Evolutionary conservation across 2,797 vertebrate species (phyloP), one percentile per base, ranked within the genome.

Genomic region (Eurystomus glaucurus): DNA sequence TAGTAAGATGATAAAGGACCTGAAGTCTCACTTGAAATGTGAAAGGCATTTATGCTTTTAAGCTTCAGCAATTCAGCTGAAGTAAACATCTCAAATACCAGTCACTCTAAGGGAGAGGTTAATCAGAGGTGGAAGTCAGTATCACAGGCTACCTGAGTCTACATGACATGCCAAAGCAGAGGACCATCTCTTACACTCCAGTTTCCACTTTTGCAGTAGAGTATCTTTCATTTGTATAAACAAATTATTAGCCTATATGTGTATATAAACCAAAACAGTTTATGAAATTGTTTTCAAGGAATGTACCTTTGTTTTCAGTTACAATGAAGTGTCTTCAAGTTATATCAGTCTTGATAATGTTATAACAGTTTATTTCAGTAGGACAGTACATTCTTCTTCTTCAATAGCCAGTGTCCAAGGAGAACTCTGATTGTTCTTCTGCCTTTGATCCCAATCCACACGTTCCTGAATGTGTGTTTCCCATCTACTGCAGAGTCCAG

Each of bases 221-320:
- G 33, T 54, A 48, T 58, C 75, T 84, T 93, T 79, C 25, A 13
- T 86, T 89, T 76, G 15, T 21, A 22, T 35, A 58, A 94, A 50
- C 6, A 70, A 81, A 31, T 78, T 45, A 28, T 86, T 90, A 91
- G 39, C 29, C 52, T 66, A 4, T 45, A 25, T 31, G 21, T 8
- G 20, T 17, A 39, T 6, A 37, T 85, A 90, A 85, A 58, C 31
- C 22, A 26, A 46, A 90, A 66, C 7, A 71, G 25, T 52, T 90
- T 82, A 82, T 52, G n/a, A 86, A 87, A 81, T 86, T 84, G 46
- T 76, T 95, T 93, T 70, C 41, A 86, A 31, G 31, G 5, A 31
- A 28, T 23, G 5, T 70, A 41, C 41, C 18, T 90, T 79, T 78
- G 20, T 77, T 86, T 88, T 68, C 35, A 75, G 35, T 75, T 80